Percentiles rank a stretch among this genome's conserved stretches.
These are phyloP conservation scores for Dipodomys stephensi DNA, from an alignment of 2,113 vertebrate genomes.

Conservation along the genomic window DNA sequence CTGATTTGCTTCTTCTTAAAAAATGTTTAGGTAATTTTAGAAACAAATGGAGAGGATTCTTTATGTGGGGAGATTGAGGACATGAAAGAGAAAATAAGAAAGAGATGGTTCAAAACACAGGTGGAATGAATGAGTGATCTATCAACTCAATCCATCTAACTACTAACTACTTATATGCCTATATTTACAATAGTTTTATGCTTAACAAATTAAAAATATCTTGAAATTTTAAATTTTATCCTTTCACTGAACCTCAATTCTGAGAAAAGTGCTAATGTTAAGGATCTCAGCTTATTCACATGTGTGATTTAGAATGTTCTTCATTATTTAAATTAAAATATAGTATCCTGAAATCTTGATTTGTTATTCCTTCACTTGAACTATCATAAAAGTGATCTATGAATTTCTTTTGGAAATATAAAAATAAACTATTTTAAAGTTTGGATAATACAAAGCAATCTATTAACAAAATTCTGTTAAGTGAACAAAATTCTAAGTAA, in stretches of 20 bases:
- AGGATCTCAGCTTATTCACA: neutral
- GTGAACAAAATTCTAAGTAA: neutral
- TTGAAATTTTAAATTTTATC: neutral
- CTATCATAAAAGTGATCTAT: neutral
- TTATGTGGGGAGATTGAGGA: slow-evolving; percentile 3
- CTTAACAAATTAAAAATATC: slow-evolving; percentile 23
- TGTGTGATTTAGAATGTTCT: slow-evolving; percentile 6
- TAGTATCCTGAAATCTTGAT: neutral
- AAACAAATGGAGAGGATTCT: neutral
- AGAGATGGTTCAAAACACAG: neutral
- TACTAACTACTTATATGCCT: neutral
- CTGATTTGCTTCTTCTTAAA: neutral
- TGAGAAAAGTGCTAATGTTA: neutral
- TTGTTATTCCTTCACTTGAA: neutral
- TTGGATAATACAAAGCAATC: neutral
- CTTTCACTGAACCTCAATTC: neutral
- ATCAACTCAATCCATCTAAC: neutral
- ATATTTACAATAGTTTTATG: neutral
- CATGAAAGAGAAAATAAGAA: neutral
- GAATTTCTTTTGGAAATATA: neutral
- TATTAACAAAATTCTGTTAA: neutral
- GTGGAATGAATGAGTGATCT: neutral
- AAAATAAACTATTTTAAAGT: neutral
- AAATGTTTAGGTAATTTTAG: neutral
- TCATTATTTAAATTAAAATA: slow-evolving; percentile 12